phyloP scores from a whole-genome alignment of 2,888 invertebrate genomes.

The Amphiduros pacificus region DNA sequence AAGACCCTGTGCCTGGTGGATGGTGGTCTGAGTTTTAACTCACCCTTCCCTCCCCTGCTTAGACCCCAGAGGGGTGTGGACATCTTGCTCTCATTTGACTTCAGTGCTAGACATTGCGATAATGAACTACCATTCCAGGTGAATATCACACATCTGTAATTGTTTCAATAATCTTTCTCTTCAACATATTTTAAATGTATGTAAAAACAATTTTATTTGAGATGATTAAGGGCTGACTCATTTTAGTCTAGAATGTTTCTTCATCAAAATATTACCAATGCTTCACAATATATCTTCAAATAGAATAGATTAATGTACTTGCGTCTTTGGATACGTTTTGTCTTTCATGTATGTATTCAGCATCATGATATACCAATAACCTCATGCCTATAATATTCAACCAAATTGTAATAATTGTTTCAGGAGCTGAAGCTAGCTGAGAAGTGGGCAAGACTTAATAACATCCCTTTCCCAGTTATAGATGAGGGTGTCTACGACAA shows the following conservation, averaged over 20 bases:
- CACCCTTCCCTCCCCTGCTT: slow-evolving; percentile 60
- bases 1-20: slow-evolving; percentile 62
- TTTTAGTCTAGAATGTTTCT: no score
- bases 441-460: slow-evolving; percentile 60
- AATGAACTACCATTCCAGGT: slow-evolving; percentile 59
- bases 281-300: no score
- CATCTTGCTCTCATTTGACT: slow-evolving; percentile 61
- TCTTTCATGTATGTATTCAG: no score
- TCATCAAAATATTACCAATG: no score
- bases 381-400: no score
- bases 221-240: no score
- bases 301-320: no score
- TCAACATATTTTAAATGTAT: no score
- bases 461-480: slow-evolving; percentile 61
- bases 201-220: no score
- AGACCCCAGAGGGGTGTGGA: slow-evolving; percentile 61
- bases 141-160: neutral
- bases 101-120: slow-evolving; percentile 59
- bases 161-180: neutral
- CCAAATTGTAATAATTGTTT: neutral
- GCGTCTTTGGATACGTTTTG: no score
- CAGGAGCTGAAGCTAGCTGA: slow-evolving; percentile 58
- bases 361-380: no score
- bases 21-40: slow-evolving; percentile 62
- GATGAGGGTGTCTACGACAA: slow-evolving; percentile 52